phyloP scores from a whole-genome alignment of 2,113 vertebrate species.

The Uropsilus gracilis region DNA sequence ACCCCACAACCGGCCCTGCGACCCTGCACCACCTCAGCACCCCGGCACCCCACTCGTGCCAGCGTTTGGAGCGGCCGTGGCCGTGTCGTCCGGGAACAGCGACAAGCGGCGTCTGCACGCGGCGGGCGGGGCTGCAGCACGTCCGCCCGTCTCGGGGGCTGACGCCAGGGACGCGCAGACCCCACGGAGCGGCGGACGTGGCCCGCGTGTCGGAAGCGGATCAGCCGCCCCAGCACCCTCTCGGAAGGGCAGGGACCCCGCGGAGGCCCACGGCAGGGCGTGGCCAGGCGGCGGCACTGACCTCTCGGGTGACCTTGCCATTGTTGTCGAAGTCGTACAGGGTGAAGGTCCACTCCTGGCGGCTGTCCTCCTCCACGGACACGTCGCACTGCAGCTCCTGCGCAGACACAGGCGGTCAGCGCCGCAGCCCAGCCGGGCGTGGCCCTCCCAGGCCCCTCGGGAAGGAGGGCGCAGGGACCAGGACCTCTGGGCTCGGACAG shows the following conservation, averaged over 20 bases:
- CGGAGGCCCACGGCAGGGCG: not conserved
- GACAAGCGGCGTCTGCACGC: no score
- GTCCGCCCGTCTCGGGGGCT: no score
- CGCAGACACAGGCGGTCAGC: slow-evolving; percentile 66
- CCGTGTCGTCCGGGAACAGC: no score
- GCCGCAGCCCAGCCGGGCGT: no score
- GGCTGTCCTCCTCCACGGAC: slow-evolving; percentile 97
- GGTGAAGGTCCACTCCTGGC: slow-evolving; percentile 99
- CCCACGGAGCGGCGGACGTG: no score
- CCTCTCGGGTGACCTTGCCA: slow-evolving; percentile 98
- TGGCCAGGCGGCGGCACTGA: slow-evolving; percentile 75
- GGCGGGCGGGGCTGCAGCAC: no score
- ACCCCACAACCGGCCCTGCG: not conserved
- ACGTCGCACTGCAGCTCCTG: slow-evolving; percentile 98
- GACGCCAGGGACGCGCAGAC: no score
- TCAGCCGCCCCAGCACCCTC: no score
- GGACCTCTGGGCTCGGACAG: not conserved
- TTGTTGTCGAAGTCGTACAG: slow-evolving; percentile 99
- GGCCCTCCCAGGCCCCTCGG: not conserved
- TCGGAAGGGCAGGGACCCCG: not conserved
- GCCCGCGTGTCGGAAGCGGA: no score
- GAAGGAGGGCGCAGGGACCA: not conserved
- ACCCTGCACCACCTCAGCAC: no score
- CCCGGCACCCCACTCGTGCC: no score
- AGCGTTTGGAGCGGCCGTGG: no score